Percentiles rank a stretch among this genome's conserved stretches.
Conservation (phyloP, 2,797 vertebrate species). For the Intellagama lesueurii region DNA sequence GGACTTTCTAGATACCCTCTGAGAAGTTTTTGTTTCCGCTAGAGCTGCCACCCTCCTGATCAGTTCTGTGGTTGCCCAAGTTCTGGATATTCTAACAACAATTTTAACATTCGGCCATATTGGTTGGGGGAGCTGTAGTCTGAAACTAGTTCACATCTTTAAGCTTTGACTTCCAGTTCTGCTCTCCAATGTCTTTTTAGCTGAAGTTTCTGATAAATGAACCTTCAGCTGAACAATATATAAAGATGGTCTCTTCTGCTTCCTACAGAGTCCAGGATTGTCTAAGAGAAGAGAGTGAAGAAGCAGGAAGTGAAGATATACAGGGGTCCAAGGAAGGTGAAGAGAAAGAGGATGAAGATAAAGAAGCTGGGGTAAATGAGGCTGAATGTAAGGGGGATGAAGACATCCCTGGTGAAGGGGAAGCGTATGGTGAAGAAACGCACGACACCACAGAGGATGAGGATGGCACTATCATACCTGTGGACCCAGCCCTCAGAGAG, state of each 20-base stretch:
- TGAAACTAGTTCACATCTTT: no score
- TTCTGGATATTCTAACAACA: not conserved
- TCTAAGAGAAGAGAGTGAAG: not conserved
- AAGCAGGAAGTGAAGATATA: not conserved
- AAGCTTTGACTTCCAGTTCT: not conserved
- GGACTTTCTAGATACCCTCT: no score
- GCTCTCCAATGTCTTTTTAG: not conserved
- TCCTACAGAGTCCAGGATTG: constrained; percentile 1
- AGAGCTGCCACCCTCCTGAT: not conserved
- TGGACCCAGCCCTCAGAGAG: not conserved
- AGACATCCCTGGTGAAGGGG: not conserved
- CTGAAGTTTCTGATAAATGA: no score
- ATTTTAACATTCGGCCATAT: not conserved
- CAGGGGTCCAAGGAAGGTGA: not conserved
- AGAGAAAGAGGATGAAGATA: not conserved
- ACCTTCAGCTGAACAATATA: not conserved
- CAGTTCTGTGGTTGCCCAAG: not conserved
- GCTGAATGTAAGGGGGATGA: not conserved
- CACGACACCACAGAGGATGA: not conserved
- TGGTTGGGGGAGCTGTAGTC: no score
- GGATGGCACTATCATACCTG: not conserved
- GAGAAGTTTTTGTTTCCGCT: not conserved
- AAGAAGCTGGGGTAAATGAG: not conserved
- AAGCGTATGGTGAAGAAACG: not conserved
- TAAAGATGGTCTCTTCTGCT: not conserved